Conservation (phyloP, 1,140 invertebrate genomes). For the Leptopilina boulardi region DNA sequence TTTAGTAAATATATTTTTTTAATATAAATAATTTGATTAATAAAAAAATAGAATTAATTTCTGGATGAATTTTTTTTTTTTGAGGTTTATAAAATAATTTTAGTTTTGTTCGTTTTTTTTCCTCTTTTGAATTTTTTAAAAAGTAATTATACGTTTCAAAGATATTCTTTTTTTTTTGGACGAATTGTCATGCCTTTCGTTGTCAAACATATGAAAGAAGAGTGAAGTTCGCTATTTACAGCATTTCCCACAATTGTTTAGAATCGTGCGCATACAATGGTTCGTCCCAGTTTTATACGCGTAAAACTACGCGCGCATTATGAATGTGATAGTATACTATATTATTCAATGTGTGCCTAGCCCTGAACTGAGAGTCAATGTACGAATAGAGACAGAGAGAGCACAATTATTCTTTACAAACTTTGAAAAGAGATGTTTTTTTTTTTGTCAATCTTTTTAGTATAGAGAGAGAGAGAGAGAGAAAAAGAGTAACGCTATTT, state of each 20-base stretch:
- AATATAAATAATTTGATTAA: too few relatives aligned
- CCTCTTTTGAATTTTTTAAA: too few relatives aligned
- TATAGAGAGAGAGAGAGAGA: too few relatives aligned
- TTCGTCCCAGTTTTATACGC: conserved; percentile 2
- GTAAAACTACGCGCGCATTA: conserved; percentile 27
- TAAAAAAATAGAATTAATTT: too few relatives aligned
- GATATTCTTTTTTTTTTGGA: conserved; percentile 3
- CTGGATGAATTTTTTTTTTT: not conserved
- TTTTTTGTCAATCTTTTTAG: not conserved
- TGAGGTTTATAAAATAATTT: too few relatives aligned
- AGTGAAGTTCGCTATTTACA: conserved; percentile 22
- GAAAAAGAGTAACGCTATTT: not conserved
- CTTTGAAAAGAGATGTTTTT: conserved; percentile 10
- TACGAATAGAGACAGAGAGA: conserved; percentile 10
- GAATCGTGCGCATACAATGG: not conserved
- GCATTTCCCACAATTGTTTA: conserved; percentile 31
- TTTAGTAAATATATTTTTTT: too few relatives aligned
- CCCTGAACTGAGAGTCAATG: conserved; percentile 24
- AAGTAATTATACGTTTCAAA: not conserved
- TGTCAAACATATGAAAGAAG: conserved; percentile 24
- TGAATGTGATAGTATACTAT: conserved; percentile 25
- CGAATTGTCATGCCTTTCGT: conserved; percentile 3
- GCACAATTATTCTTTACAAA: not conserved
- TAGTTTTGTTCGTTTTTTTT: too few relatives aligned
- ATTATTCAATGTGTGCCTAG: conserved; percentile 26